Base-by-base conservation (phyloP, 2,888 invertebrate species). In the Drosophila engyochracea region DNA sequence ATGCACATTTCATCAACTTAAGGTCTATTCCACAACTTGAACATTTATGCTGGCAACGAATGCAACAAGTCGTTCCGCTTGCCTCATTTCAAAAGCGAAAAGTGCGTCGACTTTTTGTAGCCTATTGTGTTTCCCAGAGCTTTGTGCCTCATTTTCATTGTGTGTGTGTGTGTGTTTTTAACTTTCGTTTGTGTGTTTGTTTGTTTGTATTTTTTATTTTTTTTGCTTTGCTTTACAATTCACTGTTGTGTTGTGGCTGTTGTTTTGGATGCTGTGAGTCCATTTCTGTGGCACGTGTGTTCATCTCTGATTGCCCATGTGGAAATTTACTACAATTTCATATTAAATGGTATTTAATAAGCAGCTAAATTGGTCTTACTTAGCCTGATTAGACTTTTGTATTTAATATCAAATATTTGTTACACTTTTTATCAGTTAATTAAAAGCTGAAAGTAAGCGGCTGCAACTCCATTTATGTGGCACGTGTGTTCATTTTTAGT, bases 1-100 rank as follows among this genome's bases (percentile, higher is more conserved):
- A 89, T 79, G 71, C 74, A 70, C 77, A 82, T 89, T 85, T 87
- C 89, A 89, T 84, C 85, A 80, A 70, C 57, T 64, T 62, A 37
- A 39, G 55, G 53, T 58, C 52, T 70, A 70, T 74, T 61, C 59
- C 66, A 41, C 66, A 37, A 41, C 62, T 52, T 49, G 35, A 58
- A 52, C 37, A 47, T 25, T 57, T 33, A 51, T 47, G 47, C 51
- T 41, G n/a, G 61, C 22, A 39, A 55, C 68, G 39, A 57, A n/a
- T 68, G 76, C 78, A 71, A 44, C 76, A 49, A 41, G 37, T 60
- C 81, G 85, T 81, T 89, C 79, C 84, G 87, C 89, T 74, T 83
- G 67, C 70, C 52, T 83, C 69, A 77, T 75, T 63, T 74, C 55
- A 89, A 89, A 89, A 86, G 79, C 79, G 76, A 89, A 85, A 86